Base-by-base conservation (phyloP, 1,140 invertebrate species). In the Helicorthomorpha holstii region DNA sequence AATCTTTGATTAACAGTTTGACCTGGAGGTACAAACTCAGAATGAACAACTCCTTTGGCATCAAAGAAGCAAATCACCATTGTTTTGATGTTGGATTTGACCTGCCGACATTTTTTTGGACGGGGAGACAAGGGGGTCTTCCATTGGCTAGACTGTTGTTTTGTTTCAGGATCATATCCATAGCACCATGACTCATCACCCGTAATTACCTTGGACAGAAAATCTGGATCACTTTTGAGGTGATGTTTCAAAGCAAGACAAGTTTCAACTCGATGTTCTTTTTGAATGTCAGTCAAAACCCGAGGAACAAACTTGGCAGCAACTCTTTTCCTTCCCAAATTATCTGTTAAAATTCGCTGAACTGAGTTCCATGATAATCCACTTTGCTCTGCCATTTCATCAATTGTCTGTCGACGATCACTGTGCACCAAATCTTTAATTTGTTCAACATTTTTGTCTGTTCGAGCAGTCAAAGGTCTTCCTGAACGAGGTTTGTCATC, bases 1-100 rank as follows among this genome's bases (percentile, higher is more conserved):
- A 46, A 46, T 46, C 4, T 22, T 25, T 19, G 4, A 46, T 4
- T 46, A 4, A 62, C 56, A 19, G 58, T 63, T 27, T 56, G 53
- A 27, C 61, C 59, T 41, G 49, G 48, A 43, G 60, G 56, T 43
- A 58, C 49, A 49, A 61, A 65, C 53, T 65, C 58, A 23, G 55
- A 48, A 53, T 66, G 58, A n/a, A 64, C 55, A 7, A 65, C 48
- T 1, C 59, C 59, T 34, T 48, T 48, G 22, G 10, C 42, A 48
- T 64, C 55, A 52, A 65, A 66, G 54, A 63, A 65, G 54, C 45
- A 27, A 57, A 61, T 60, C 48, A 64, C 49, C 59, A 64, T 64
- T 2, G 57, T 57, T 52, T 66, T 65, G 38, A 61, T 51, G 26
- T 59, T 60, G 25, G 54, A 61, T 22, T 56, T 54, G 52, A 47